phyloP scores from a whole-genome alignment of 2,113 vertebrate genomes.

The Rafetus swinhoei region DNA sequence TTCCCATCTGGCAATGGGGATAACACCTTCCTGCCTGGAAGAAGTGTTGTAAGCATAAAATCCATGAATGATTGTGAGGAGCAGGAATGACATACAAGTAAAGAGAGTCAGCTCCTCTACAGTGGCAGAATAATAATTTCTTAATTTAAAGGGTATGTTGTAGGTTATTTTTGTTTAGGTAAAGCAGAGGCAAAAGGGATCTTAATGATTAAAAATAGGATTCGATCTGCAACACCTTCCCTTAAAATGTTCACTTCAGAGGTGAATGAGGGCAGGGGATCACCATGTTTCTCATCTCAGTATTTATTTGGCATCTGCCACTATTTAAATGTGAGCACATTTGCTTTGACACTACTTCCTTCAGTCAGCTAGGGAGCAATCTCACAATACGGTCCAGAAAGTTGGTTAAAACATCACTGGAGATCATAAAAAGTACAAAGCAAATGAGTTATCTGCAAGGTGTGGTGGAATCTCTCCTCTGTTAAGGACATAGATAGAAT shows the following conservation, averaged over 20 bases:
- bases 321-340: accelerated
- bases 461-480: no score
- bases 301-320: accelerated
- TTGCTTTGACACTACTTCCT: background rate
- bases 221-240: background rate
- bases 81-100: background rate
- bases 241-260: background rate
- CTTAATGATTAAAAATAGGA: background rate
- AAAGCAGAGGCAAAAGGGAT: background rate
- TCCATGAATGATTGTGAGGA: background rate
- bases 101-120: background rate
- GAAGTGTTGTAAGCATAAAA: background rate
- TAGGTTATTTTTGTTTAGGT: background rate
- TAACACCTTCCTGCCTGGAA: background rate
- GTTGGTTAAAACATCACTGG: background rate
- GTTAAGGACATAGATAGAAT: no score
- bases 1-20: background rate
- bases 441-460: accelerated
- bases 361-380: accelerated
- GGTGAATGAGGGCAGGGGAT: background rate
- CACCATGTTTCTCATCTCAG: accelerated
- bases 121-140: background rate
- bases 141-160: background rate
- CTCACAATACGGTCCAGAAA: background rate
- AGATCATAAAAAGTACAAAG: background rate